Base-by-base conservation (phyloP, 2,797 vertebrate species). In the Mastacembelus armatus region DNA sequence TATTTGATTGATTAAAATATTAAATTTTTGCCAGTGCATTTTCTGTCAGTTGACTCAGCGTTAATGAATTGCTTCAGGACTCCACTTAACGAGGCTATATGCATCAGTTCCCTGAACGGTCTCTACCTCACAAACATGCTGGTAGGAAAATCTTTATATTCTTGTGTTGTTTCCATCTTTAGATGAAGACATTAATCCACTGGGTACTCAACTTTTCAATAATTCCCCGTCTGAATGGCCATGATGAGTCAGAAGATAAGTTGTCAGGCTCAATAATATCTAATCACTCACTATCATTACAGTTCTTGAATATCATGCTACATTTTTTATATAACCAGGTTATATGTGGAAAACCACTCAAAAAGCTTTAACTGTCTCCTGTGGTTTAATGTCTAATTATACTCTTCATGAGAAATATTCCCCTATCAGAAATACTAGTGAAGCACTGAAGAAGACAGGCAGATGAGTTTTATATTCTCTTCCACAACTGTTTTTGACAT, bases 351-450 rank as follows among this genome's bases (percentile, higher is more conserved):
- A 45, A 63, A 51, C 30, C 27, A 78, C 60, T 75, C 2, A 1
- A 24, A 15, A 79, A 50, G 49, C 49, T 71, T 63, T 79, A 40
- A 45, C 68, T 61, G 32, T 63, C 75, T 70, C 52, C 38, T 42
- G 50, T 67, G 69, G 57, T 64, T 71, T 73, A 68, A 67, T 39
- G 36, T 80, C 58, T 79, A 78, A 77, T 79, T 71, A 74, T 75
- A 54, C 43, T 30, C 51, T 3, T 38, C 33, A 43, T 56, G 70
- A 65, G 47, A 43, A 42, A 36, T 27, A 65, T n/a, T 9, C 47
- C 47, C 55, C 65, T 18, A 57, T 56, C 49, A 57, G 43, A 60
- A n/a, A n/a, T n/a, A n/a, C n/a, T n/a, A 54, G 48, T 10, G 51
- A 55, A 71, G 30, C 29, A 15, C 33, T 49, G 33, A 71, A 64